These are phyloP conservation scores for Sinonovacula constricta DNA, from an alignment of 1,140 invertebrate species.

Conservation along the genomic window DNA sequence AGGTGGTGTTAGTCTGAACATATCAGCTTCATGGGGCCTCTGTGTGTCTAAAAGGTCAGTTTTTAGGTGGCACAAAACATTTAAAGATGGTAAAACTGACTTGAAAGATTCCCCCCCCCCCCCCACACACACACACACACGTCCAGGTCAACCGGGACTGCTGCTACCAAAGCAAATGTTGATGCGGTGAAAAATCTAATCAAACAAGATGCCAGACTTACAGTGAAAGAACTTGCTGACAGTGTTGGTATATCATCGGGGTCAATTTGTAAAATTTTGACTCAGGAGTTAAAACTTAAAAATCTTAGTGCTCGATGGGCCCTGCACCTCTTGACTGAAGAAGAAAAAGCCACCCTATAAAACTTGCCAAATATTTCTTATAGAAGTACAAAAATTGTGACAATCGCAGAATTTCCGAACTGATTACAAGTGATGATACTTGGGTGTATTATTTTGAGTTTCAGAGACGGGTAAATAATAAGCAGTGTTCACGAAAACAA, in stretches of 20 bases:
- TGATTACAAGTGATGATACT: background rate
- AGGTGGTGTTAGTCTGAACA: background rate
- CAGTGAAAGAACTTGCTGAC: slow-evolving; percentile 5
- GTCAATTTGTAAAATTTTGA: slow-evolving; percentile 1
- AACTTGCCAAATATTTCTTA: background rate
- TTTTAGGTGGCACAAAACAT: too few species aligned
- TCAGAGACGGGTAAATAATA: slow-evolving; percentile 2
- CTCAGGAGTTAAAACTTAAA: slow-evolving; percentile 6
- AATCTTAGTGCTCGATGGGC: background rate
- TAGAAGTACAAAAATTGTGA: slow-evolving; percentile 5
- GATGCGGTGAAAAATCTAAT: background rate
- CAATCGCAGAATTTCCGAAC: background rate
- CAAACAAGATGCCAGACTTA: slow-evolving; percentile 9
- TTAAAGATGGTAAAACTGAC: slow-evolving; percentile 1
- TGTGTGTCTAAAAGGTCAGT: too few species aligned
- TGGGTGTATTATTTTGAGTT: background rate
- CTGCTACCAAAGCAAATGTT: slow-evolving; percentile 4
- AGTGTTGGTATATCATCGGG: slow-evolving; percentile 9
- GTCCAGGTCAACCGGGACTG: background rate
- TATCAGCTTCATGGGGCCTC: background rate
- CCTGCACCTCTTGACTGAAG: background rate
- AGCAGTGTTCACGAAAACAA: background rate
- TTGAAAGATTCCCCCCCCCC: background rate
- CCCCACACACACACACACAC: too few species aligned
- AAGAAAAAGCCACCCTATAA: background rate